Evolutionary conservation across 2,797 vertebrate species (phyloP), one percentile per base, ranked within the genome.

Genomic region (Arremon brunneinucha): DNA sequence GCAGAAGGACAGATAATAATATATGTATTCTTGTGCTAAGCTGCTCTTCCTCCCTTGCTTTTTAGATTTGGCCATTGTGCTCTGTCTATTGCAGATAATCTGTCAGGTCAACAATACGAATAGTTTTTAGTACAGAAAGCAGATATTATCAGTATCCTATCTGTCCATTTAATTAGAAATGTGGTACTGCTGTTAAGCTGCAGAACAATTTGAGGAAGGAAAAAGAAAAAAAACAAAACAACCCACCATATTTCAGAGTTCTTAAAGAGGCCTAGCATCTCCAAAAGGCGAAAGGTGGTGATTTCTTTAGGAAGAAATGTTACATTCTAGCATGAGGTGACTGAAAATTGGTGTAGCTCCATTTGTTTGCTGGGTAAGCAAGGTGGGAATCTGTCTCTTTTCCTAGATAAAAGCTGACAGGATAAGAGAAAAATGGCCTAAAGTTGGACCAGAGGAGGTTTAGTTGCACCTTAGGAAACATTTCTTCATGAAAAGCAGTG

Each of bases 161-260:
- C 95, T 95, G 82, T 95, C 83, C 75, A 57, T 97, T 97, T 97
- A 98, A 98, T 98, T 98, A 97, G 95, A 97, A 96, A 96, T 85
- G 62, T 82, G 90, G 72, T 93, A 67, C 79, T 65, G 53, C 64
- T 47, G 70, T 93, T 96, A 91, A 95, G 79, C 47, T 92, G 57
- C 83, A 94, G 83, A 93, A 92, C 16, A 86, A 90, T 96, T 85
- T 82, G 57, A 81, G 43, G 75, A 88, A 83, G 18, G 37, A 69
- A 85, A 81, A 80, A 69, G 18, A 14, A 34, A 79, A 59, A 39
- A 37, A 57, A 6, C 34, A 4, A 8, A 19, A 9, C 4, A 46
- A 30, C 6, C 2, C 6, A 59, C 8, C 39, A 39, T 12, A 34
- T 92, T 92, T 92, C 80, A 74, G 83, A 69, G 64, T 81, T 74